phyloP scores from a whole-genome alignment of 2,888 invertebrate species.

The Lacanobia oleracea region DNA sequence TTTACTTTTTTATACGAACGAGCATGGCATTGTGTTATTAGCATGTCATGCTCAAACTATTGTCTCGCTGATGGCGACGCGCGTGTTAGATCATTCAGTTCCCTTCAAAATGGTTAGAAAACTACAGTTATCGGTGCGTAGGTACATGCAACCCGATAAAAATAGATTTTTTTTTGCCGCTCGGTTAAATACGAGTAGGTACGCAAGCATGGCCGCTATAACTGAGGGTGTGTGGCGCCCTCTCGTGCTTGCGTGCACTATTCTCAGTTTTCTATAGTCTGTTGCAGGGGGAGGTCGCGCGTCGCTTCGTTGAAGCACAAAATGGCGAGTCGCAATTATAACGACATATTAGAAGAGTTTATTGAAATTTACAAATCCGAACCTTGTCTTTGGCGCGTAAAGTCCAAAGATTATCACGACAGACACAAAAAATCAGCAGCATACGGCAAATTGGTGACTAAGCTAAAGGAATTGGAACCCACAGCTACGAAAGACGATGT shows the following conservation, averaged over 20 bases:
- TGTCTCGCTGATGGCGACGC: too few relatives aligned
- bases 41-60: too few relatives aligned
- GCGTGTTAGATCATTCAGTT: too few relatives aligned
- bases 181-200: too few relatives aligned
- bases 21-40: too few relatives aligned
- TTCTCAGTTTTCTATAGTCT: background rate
- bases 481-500: constrained; percentile 13
- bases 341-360: constrained; percentile 16
- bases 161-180: background rate
- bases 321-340: constrained; percentile 19
- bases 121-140: too few relatives aligned
- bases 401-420: constrained; percentile 20
- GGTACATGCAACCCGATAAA: background rate
- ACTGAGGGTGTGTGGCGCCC: background rate
- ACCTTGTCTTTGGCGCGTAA: constrained; percentile 33
- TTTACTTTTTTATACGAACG: too few relatives aligned
- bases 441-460: constrained; percentile 1
- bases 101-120: too few relatives aligned
- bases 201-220: background rate
- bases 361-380: constrained; percentile 39
- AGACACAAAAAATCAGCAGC: constrained; percentile 9
- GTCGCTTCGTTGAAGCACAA: background rate
- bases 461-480: constrained; percentile 13
- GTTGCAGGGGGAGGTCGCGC: background rate
- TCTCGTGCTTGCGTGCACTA: background rate